Evolutionary conservation across 2,797 vertebrate genomes (phyloP), one percentile per base, ranked within the genome.

Genomic region (Coccyzus lansbergi): DNA sequence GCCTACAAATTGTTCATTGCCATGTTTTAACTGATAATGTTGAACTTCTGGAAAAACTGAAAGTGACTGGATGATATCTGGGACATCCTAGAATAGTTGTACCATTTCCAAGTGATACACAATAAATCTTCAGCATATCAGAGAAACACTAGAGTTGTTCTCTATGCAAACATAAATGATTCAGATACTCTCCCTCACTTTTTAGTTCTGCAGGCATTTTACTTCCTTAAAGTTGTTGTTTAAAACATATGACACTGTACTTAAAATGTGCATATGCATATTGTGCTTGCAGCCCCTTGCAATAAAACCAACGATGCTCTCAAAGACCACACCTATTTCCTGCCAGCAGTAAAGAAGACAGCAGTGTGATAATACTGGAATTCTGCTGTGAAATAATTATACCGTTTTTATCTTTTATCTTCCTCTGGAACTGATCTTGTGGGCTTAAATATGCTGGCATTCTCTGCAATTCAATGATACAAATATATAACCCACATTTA

Each of bases 241-340:
- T 21, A 46, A 91, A 94, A 83, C 7, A 25, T 12, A 2, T 16
- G 55, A 42, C 14, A 12, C 25, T 62, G 25, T 53, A 28, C 52
- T 82, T 85, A 29, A 63, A 82, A 75, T 46, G 36, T 9, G 22
- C 21, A 36, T 4, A 14, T 0, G 3, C 31, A 9, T 13, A 18
- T 69, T 76, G 38, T 59, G 15, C 33, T 89, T 76, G 53, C 38
- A 86, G 42, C 12, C 11, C 6, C n/a, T 59, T 36, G 31, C n/a
- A 52, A 25, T 71, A 71, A 85, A 83, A 84, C 21, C 7, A 46
- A 26, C 70, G 75, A 28, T 44, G 26, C 38, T 42, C 38, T 48
- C 81, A 70, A 90, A 84, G 22, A 44, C 24, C 6, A 58, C 21
- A 85, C 38, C 25, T 65, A 26, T 82, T 94, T 91, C 7, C 83